Percentiles rank a stretch among this genome's conserved stretches.
These are phyloP conservation scores for Malacoctenus gilli DNA, from an alignment of 2,797 vertebrate species.

Conservation along the genomic window DNA sequence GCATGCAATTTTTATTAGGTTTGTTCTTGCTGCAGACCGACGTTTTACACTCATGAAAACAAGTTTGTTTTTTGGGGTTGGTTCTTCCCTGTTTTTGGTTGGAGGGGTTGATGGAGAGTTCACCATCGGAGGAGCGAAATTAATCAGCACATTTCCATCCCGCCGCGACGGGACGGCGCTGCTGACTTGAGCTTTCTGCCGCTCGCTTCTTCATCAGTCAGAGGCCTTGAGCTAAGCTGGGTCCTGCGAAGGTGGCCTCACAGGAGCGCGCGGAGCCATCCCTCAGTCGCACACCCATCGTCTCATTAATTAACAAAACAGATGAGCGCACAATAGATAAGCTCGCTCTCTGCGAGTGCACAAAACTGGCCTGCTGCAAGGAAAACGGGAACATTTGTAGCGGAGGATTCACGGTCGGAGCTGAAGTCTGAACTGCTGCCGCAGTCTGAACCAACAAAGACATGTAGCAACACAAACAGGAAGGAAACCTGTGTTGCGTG, in stretches of 20 bases:
- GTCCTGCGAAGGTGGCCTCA: conserved; percentile 51
- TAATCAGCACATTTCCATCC: conserved; percentile 70
- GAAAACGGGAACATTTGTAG: conserved; percentile 24
- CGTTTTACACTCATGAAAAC: conserved; percentile 53
- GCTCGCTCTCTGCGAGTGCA: conserved; percentile 13
- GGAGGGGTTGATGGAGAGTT: conserved; percentile 60
- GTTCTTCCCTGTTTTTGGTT: conserved; percentile 22
- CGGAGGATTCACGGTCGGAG: conserved; percentile 17
- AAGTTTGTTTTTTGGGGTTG: conserved; percentile 11
- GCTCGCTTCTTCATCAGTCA: conserved; percentile 53
- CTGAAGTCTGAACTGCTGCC: background rate
- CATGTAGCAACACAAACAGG: too few relatives aligned
- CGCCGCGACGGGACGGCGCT: conserved; percentile 61
- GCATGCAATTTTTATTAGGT: conserved; percentile 40
- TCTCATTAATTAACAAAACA: conserved; percentile 62
- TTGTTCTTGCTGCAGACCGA: conserved; percentile 40
- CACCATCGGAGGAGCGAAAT: conserved; percentile 53
- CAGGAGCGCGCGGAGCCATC: conserved; percentile 36
- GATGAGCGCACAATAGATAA: conserved; percentile 53
- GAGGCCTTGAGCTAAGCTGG: conserved; percentile 46
- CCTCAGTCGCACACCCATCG: conserved; percentile 43
- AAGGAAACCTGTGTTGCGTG: too few relatives aligned
- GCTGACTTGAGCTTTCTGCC: conserved; percentile 56
- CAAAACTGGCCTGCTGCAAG: conserved; percentile 23
- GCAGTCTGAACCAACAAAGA: conserved; percentile 1